Evolutionary conservation across 2,797 vertebrate species (phyloP).

Genomic region (Streptopelia turtur): DNA sequence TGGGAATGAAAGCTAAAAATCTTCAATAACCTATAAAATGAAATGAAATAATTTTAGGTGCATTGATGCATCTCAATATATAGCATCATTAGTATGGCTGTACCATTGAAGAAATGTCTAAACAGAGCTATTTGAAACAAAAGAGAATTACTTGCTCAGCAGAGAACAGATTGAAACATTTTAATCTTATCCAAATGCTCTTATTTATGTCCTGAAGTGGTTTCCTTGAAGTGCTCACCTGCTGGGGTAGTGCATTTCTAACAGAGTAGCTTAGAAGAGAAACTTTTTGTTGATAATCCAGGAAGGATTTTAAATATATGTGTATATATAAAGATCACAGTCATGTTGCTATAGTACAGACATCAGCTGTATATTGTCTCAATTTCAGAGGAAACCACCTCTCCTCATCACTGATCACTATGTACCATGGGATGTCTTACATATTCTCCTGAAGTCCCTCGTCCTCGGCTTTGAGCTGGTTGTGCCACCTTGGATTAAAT

Average conservation of each 20-base stretch:
- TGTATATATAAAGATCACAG: neutral
- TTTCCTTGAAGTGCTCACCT: neutral
- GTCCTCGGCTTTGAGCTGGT: neutral
- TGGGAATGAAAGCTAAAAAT: neutral
- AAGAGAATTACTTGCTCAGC: neutral
- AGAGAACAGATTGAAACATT: neutral
- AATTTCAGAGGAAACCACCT: neutral
- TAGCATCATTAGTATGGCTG: neutral
- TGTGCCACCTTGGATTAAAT: rapidly evolving
- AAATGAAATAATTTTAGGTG: neutral
- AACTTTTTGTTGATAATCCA: neutral
- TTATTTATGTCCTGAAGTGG: neutral
- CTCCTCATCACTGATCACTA: neutral
- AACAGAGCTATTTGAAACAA: neutral
- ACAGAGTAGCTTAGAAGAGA: neutral
- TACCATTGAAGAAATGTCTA: neutral
- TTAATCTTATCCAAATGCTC: neutral
- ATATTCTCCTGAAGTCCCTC: neutral
- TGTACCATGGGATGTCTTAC: neutral
- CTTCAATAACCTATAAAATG: neutral
- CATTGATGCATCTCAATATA: neutral
- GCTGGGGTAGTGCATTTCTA: neutral
- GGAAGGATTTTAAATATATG: neutral
- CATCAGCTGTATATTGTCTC: neutral
- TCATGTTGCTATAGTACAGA: neutral